Evolutionary conservation across 2,888 invertebrate species (phyloP).

Genomic region (Leucophenga montana): DNA sequence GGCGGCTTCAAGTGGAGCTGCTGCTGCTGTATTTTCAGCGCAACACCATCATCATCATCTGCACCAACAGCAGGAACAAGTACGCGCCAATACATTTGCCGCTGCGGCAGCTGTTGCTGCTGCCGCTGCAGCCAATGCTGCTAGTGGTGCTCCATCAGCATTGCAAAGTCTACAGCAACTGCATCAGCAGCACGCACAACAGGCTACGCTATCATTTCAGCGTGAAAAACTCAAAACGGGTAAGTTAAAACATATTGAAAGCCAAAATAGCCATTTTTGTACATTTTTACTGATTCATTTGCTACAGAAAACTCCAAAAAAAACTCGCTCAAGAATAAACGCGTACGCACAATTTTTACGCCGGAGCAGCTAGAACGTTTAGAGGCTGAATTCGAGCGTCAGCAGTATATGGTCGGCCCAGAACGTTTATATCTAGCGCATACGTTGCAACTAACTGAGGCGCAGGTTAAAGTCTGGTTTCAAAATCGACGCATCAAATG

Average conservation of each 20-base stretch:
- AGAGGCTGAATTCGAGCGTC: conserved; percentile 95
- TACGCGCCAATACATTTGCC: conserved; percentile 59
- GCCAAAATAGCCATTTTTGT: not conserved
- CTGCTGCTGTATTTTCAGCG: conserved; percentile 40
- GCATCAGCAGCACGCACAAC: conserved; percentile 72
- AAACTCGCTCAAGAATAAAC: conserved; percentile 79
- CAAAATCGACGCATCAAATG: conserved; percentile 93
- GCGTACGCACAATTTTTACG: conserved; percentile 96
- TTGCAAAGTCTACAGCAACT: conserved; percentile 72
- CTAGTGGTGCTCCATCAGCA: conserved; percentile 65
- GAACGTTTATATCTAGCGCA: conserved; percentile 91
- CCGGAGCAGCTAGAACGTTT: conserved; percentile 95
- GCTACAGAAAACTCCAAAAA: conserved; percentile 72
- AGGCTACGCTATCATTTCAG: conserved; percentile 64
- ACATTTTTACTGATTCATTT: conserved; percentile 34
- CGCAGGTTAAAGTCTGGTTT: conserved; percentile 91
- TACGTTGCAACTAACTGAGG: conserved; percentile 72
- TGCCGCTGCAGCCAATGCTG: conserved; percentile 59
- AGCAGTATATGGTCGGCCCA: conserved; percentile 98
- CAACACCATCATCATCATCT: conserved; percentile 39
- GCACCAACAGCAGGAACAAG: conserved; percentile 44
- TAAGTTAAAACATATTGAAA: conserved; percentile 41
- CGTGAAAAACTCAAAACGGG: conserved; percentile 71
- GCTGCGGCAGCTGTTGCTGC: conserved; percentile 60
- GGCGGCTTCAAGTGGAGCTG: conserved; percentile 44